A percentile compares a stretch with the other conserved stretches of the same genome.
These are phyloP conservation scores for Parthenolecanium corni DNA, from an alignment of 2,888 invertebrate species.

Conservation along the genomic window DNA sequence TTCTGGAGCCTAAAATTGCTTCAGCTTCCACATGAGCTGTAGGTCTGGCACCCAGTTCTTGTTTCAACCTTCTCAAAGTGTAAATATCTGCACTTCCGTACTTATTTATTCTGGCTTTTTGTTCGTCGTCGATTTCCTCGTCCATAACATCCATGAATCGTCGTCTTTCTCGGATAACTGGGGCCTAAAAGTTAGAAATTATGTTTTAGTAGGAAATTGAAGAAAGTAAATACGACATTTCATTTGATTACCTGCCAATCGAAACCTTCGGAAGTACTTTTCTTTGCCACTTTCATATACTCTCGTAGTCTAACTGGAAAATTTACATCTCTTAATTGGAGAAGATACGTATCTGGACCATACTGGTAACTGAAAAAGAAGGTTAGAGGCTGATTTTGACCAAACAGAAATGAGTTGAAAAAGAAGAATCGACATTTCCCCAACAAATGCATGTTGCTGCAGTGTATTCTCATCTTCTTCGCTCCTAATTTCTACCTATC, in stretches of 20 bases:
- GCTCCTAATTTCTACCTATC: too few species aligned
- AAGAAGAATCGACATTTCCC: background rate
- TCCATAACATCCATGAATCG: conserved; percentile 91
- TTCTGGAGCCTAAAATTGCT: conserved; percentile 63
- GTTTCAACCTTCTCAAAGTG: conserved; percentile 62
- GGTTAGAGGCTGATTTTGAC: background rate
- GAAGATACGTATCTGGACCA: conserved; percentile 90
- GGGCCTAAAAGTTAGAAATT: conserved; percentile 45
- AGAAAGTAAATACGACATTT: too few species aligned
- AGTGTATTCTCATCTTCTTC: too few species aligned
- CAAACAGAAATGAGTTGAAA: background rate
- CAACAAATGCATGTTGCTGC: too few species aligned
- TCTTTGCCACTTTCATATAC: conserved; percentile 85
- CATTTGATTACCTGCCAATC: conserved; percentile 68
- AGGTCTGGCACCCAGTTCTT: conserved; percentile 72
- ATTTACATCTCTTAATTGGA: conserved; percentile 83
- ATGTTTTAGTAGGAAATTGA: background rate
- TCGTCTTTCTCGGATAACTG: conserved; percentile 76
- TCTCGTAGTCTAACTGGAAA: conserved; percentile 88
- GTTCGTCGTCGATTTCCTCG: conserved; percentile 86
- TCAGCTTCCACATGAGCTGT: conserved; percentile 81
- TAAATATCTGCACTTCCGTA: conserved; percentile 57
- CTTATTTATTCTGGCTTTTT: conserved; percentile 64
- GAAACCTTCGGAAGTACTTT: conserved; percentile 53
- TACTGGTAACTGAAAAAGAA: conserved; percentile 56